Conservation (phyloP, 2,113 vertebrate species). For the Siniperca knerii region DNA sequence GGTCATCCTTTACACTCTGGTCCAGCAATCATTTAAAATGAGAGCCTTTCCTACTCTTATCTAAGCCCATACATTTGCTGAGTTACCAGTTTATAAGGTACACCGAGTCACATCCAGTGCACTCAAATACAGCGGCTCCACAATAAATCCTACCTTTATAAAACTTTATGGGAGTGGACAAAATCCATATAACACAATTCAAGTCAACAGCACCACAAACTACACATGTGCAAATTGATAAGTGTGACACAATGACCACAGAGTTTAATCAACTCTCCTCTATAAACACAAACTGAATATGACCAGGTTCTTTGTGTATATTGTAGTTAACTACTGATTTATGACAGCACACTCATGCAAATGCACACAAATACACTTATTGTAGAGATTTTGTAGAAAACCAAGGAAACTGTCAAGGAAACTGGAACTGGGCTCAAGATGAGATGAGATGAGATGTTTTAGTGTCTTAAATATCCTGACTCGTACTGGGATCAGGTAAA, state of each 20-base stretch:
- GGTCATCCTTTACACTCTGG: background rate
- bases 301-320: background rate
- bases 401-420: background rate
- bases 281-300: background rate
- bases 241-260: background rate
- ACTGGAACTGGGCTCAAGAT: background rate
- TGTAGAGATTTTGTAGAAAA: background rate
- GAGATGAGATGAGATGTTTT: background rate
- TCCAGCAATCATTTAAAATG: background rate
- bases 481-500: background rate
- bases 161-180: background rate
- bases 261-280: background rate
- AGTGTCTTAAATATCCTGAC: background rate
- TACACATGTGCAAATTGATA: background rate
- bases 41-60: background rate
- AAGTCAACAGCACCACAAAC: slow-evolving; percentile 3
- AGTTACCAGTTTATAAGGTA: background rate
- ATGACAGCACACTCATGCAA: background rate
- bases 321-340: background rate
- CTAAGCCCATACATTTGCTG: background rate
- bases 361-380: background rate
- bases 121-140: background rate
- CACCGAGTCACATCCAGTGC: background rate
- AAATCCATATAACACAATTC: background rate
- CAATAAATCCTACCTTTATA: background rate